A percentile compares a stretch with the other conserved stretches of the same genome.
These are phyloP conservation scores for Eulacestoma nigropectus DNA, from an alignment of 2,113 vertebrate genomes.

Conservation along the genomic window DNA sequence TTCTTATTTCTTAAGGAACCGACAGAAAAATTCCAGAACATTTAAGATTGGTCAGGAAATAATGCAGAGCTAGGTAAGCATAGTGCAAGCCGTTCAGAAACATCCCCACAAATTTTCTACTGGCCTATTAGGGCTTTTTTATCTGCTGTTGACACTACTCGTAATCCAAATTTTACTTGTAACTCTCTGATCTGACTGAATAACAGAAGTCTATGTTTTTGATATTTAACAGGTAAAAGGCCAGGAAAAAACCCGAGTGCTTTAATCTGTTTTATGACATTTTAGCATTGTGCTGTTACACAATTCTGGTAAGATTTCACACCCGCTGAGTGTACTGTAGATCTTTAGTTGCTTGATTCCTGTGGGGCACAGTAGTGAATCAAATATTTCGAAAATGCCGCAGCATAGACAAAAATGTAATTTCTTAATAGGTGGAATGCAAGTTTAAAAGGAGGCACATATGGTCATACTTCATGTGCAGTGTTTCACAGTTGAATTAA, in stretches of 20 bases:
- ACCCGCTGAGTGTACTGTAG: background rate
- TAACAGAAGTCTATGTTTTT: background rate
- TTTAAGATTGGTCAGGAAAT: background rate
- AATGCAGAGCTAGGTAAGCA: background rate
- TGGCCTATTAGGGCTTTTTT: background rate
- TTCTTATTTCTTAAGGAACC: background rate
- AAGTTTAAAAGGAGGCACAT: background rate
- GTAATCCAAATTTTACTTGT: background rate
- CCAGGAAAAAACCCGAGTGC: fast-evolving
- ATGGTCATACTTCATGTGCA: background rate
- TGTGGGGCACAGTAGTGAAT: background rate
- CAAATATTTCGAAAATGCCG: background rate
- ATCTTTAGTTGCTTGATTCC: background rate
- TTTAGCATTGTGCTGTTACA: background rate
- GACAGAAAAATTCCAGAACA: background rate
- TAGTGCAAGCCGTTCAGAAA: background rate
- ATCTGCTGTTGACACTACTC: background rate
- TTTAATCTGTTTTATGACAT: background rate
- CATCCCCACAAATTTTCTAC: background rate
- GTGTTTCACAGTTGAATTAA: background rate
- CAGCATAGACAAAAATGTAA: background rate
- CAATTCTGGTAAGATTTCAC: background rate
- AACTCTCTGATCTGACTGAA: background rate
- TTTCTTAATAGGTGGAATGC: background rate
- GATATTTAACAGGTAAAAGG: background rate